phyloP scores from a whole-genome alignment of 2,797 vertebrate species.

The Gastrophryne carolinensis region DNA sequence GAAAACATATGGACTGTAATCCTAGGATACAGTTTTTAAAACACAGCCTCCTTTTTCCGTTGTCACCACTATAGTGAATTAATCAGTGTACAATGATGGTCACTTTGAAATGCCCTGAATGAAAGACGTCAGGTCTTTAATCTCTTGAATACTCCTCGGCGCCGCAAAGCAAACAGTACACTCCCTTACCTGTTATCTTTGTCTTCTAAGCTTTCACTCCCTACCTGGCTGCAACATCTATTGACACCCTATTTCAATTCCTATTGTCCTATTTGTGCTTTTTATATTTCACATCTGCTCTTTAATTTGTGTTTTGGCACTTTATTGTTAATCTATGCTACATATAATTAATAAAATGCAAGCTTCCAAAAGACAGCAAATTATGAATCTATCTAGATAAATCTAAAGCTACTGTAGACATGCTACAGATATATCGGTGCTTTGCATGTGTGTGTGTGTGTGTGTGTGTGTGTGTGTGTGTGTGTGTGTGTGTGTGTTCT shows the following conservation, averaged over 20 bases:
- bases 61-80: slow-evolving; percentile 55
- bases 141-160: slow-evolving; percentile 71
- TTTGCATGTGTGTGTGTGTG: too few relatives aligned
- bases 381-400: not conserved
- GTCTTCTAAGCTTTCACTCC: slow-evolving; percentile 68
- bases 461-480: too few relatives aligned
- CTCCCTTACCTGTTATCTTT: slow-evolving; percentile 68
- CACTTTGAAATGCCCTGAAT: slow-evolving; percentile 69
- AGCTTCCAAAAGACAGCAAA: not conserved
- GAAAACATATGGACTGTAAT: slow-evolving; percentile 58
- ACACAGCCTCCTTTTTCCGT: slow-evolving; percentile 53
- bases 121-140: slow-evolving; percentile 71
- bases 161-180: slow-evolving; percentile 74
- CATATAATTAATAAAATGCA: not conserved
- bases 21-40: slow-evolving; percentile 55
- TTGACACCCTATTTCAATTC: slow-evolving; percentile 62
- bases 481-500: too few relatives aligned
- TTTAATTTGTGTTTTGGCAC: too few relatives aligned
- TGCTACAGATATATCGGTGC: too few relatives aligned
- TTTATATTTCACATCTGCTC: slow-evolving; percentile 56
- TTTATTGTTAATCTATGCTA: too few relatives aligned
- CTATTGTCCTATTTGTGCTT: slow-evolving; percentile 63
- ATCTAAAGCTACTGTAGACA: too few relatives aligned
- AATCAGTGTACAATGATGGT: slow-evolving; percentile 65
- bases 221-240: slow-evolving; percentile 66